These are phyloP conservation scores for Xiphophorus maculatus DNA, from an alignment of 2,113 vertebrate species.

Conservation along the genomic window DNA sequence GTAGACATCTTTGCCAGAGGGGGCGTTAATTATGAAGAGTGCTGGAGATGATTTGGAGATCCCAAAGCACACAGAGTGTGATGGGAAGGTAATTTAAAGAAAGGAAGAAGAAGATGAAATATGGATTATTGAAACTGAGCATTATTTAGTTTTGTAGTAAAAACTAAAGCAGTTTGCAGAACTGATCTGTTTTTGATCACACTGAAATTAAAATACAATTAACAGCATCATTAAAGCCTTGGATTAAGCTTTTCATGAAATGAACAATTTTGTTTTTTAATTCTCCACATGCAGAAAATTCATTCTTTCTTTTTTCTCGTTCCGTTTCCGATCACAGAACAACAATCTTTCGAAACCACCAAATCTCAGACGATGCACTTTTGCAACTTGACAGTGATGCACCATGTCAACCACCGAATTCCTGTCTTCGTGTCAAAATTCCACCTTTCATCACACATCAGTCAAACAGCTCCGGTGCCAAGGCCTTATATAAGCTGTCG, in stretches of 20 bases:
- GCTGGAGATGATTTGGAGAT: background rate
- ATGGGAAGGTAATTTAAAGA: background rate
- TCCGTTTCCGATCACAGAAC: background rate
- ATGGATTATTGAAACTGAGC: background rate
- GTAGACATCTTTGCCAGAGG: background rate
- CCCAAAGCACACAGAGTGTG: background rate
- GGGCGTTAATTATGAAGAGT: background rate
- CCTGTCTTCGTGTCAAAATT: slow-evolving; percentile 19
- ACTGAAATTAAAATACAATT: background rate
- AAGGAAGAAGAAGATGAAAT: background rate
- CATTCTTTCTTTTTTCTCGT: background rate
- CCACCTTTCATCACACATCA: slow-evolving; percentile 33
- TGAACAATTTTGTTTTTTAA: no score
- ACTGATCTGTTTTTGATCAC: background rate
- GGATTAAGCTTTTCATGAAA: no score
- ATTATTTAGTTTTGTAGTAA: background rate
- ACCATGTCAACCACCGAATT: slow-evolving; percentile 17
- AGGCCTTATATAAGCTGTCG: slow-evolving; percentile 52
- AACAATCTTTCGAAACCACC: background rate
- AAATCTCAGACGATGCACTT: background rate
- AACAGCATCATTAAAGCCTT: no score
- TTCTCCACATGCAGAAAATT: background rate
- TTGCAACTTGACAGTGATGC: slow-evolving; percentile 14
- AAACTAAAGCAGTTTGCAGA: background rate
- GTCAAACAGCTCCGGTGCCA: slow-evolving; percentile 19